phyloP scores from a whole-genome alignment of 2,113 vertebrate species.

The Sarotherodon lohbergeri region DNA sequence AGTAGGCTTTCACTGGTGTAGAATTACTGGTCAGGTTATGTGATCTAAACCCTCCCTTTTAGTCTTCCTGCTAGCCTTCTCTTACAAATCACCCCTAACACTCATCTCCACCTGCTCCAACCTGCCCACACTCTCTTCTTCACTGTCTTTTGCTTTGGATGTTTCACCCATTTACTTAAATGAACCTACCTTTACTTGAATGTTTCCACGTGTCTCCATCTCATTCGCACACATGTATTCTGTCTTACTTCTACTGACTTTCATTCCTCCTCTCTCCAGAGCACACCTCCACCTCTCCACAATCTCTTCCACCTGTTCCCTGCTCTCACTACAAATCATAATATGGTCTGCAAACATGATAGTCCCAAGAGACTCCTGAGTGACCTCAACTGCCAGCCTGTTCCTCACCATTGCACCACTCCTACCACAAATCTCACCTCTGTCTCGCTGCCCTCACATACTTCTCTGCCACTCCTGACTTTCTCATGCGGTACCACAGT shows the following conservation, averaged over 20 bases:
- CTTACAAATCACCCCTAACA: background rate
- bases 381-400: background rate
- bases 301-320: background rate
- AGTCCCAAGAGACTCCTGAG: background rate
- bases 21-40: background rate
- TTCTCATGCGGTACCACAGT: background rate
- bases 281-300: background rate
- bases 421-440: background rate
- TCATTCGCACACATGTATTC: too few species aligned
- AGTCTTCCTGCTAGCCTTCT: background rate
- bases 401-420: background rate
- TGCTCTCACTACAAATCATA: rapidly evolving
- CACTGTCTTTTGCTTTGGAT: background rate
- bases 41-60: background rate
- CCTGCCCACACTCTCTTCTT: background rate
- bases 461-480: background rate
- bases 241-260: background rate
- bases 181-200: too few species aligned
- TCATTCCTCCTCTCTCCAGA: background rate
- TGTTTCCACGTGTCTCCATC: too few species aligned
- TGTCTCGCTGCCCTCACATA: background rate
- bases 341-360: background rate
- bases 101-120: rapidly evolving
- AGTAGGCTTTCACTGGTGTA: background rate
- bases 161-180: background rate